Conservation (phyloP, 2,113 vertebrate genomes). For the Laterallus jamaicensis region DNA sequence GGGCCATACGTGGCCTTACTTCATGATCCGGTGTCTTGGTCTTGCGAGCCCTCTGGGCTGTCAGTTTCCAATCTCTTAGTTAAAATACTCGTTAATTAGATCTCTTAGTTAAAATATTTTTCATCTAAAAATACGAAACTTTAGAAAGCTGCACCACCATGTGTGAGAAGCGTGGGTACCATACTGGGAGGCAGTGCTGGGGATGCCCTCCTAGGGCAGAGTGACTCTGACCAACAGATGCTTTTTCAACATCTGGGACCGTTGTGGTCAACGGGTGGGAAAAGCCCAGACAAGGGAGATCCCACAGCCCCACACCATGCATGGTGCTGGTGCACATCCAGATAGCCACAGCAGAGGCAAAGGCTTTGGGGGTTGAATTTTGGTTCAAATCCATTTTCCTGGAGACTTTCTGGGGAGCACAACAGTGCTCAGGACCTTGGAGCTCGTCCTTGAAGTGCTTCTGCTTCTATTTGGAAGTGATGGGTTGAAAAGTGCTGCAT, state of each 20-base stretch:
- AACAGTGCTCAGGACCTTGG: rapidly evolving
- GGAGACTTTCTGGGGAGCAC: rapidly evolving
- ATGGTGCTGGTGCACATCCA: not conserved
- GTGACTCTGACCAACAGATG: not conserved
- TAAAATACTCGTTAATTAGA: not conserved
- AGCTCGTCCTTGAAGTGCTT: not conserved
- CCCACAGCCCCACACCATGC: rapidly evolving
- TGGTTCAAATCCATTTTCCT: not conserved
- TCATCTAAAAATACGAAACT: rapidly evolving
- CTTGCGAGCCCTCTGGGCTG: not conserved
- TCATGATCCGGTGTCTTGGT: not conserved
- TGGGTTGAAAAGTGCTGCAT: slow-evolving; percentile 8
- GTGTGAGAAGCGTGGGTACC: not conserved
- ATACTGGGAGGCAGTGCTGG: not conserved
- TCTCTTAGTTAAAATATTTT: not conserved
- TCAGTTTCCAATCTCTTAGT: not conserved
- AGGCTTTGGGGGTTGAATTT: not conserved
- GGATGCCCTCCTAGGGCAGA: not conserved
- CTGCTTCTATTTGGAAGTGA: not conserved
- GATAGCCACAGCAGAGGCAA: not conserved
- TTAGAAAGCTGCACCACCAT: rapidly evolving
- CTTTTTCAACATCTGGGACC: not conserved
- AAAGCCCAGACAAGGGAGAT: not conserved
- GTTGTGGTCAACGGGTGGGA: rapidly evolving
- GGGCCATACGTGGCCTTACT: rapidly evolving